Conservation (phyloP, 2,888 invertebrate genomes). For the Standfussiana lucernea region DNA sequence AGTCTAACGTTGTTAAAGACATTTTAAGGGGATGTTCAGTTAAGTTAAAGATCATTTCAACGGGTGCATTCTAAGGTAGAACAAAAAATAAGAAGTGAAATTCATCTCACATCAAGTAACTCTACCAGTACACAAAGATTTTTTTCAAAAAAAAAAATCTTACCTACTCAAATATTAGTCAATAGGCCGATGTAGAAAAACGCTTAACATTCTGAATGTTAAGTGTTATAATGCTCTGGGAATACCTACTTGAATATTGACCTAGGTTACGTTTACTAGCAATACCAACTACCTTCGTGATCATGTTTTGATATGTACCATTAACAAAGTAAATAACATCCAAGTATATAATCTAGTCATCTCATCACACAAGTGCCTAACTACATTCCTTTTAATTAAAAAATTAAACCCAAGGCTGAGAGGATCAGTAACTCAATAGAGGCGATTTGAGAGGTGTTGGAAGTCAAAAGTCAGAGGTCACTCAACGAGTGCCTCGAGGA, state of each 20-base stretch:
- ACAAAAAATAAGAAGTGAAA: not conserved
- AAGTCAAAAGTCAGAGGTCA: conserved; percentile 80
- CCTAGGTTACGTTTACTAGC: conserved; percentile 20
- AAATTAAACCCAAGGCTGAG: conserved; percentile 69
- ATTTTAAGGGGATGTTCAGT: not conserved
- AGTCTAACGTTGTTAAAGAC: not conserved
- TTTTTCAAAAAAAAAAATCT: not conserved
- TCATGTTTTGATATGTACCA: conserved; percentile 11
- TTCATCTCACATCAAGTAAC: not conserved
- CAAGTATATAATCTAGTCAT: conserved; percentile 16
- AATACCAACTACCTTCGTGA: not conserved
- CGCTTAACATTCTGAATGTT: not conserved
- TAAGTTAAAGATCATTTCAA: not conserved
- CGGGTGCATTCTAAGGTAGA: not conserved
- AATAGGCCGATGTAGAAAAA: not conserved
- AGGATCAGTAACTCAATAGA: conserved; percentile 76
- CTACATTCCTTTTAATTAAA: conserved; percentile 64
- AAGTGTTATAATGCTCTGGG: not conserved
- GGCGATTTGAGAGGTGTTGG: conserved; percentile 73
- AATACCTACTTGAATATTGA: conserved; percentile 13
- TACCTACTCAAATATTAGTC: not conserved
- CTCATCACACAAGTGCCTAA: conserved; percentile 24
- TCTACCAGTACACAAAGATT: not conserved
- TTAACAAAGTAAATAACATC: conserved; percentile 14
- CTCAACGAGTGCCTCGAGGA: conserved; percentile 63